A percentile compares a stretch with the other conserved stretches of the same genome.
phyloP scores from a whole-genome alignment of 1,140 invertebrate genomes.

The Aphelenchoides fujianensis region DNA sequence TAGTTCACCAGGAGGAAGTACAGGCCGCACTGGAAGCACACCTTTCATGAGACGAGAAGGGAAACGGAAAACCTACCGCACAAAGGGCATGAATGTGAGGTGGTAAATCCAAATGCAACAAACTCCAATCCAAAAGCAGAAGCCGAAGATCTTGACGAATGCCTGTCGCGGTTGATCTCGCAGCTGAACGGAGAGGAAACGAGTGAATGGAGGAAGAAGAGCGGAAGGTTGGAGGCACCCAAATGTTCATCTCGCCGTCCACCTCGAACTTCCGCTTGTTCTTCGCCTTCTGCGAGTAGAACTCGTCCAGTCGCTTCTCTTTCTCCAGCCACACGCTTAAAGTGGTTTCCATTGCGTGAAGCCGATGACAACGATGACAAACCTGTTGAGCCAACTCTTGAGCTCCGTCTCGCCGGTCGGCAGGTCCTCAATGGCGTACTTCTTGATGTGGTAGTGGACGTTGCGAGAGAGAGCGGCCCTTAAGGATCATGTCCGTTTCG shows the following conservation, averaged over 20 bases:
- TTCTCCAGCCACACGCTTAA: conserved; percentile 54
- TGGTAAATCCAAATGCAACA: conserved; percentile 56
- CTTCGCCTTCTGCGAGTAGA: conserved; percentile 45
- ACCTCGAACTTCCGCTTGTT: conserved; percentile 45
- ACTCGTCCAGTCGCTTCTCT: conserved; percentile 47
- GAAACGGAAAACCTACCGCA: conserved; percentile 49
- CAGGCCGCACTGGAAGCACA: conserved; percentile 36
- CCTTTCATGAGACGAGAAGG: background rate
- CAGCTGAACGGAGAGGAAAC: conserved; percentile 20
- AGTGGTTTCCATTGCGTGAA: too few species aligned
- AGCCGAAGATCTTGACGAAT: conserved; percentile 54
- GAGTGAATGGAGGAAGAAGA: background rate
- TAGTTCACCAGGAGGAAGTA: conserved; percentile 47
- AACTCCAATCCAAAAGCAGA: conserved; percentile 54
- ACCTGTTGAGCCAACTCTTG: conserved; percentile 54
- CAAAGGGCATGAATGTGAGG: conserved; percentile 49
- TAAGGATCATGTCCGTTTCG: conserved; percentile 55
- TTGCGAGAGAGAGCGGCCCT: conserved; percentile 44
- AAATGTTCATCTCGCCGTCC: conserved; percentile 33
- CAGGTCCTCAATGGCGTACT: conserved; percentile 43
- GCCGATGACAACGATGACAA: too few species aligned
- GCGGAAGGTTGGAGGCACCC: conserved; percentile 29
- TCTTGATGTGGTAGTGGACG: conserved; percentile 57
- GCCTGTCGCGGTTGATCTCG: conserved; percentile 39
- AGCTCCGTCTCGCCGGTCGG: conserved; percentile 47